Evolutionary conservation across 2,797 vertebrate genomes (phyloP), one percentile per base, ranked within the genome.

Genomic region (Crypturellus tataupa): DNA sequence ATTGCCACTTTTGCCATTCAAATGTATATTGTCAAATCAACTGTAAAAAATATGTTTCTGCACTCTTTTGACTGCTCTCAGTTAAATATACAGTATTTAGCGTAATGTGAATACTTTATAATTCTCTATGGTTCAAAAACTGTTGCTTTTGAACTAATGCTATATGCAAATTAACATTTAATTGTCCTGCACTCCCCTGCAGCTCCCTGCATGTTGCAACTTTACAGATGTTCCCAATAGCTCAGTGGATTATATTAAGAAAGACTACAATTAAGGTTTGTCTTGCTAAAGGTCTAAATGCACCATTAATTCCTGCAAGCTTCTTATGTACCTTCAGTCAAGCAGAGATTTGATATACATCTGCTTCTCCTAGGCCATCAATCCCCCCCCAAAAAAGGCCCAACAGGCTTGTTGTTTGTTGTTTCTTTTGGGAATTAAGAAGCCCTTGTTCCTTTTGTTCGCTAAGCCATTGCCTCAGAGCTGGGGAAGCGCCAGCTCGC

Each of bases 381-480:
- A 31, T 79, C 77, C 47, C 47, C 23, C 47, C 47, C 47, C 9
- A 79, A 77, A 53, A 56, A 72, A 82, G 37, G 33, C 14, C 24
- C 78, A 94, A 76, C 33, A 65, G 79, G 78, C 87, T 55, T 78
- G 70, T 84, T 91, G 70, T 35, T 82, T 67, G n/a, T 39, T 77
- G 64, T 89, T 91, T 87, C 78, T 89, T 85, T 94, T 88, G 80
- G 79, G 81, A 77, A 85, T 82, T 80, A 93, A 89, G 80, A 73
- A 87, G 95, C 63, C 70, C 64, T 90, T 70, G 4, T 39, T 75
- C 64, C 46, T 76, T 70, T 80, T 88, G 62, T 93, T 78, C 29
- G 75, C 55, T 62, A 37, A 60, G 80, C 55, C 92, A 86, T 87
- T 65, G 82, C 67, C 72, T 78, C 69, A n/a, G 13, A 62, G 65